A percentile compares a stretch with the other conserved stretches of the same genome.
These are phyloP conservation scores for Pangasius macronema DNA, from an alignment of 2,797 vertebrate genomes.

Conservation along the genomic window DNA sequence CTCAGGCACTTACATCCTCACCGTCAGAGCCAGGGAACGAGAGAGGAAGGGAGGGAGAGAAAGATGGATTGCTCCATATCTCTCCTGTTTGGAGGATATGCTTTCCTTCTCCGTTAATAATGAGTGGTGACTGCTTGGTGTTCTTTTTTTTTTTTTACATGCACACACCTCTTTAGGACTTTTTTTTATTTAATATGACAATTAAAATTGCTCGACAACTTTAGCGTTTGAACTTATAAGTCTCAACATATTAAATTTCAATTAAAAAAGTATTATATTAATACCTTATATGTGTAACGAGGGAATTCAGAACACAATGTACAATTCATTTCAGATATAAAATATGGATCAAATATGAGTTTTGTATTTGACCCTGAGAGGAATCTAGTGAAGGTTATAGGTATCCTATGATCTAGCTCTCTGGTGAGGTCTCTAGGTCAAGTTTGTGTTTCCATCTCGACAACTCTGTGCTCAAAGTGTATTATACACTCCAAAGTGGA, in stretches of 20 bases:
- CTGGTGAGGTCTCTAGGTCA: neutral
- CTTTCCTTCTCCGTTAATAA: constrained; percentile 55
- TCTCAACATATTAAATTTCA: neutral
- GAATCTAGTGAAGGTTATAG: neutral
- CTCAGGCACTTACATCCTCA: constrained; percentile 75
- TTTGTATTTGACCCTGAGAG: neutral
- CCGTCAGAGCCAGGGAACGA: constrained; percentile 51
- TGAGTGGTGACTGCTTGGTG: constrained; percentile 16
- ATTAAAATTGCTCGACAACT: neutral
- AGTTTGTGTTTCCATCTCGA: neutral
- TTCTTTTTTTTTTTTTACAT: neutral
- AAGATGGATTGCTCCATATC: constrained; percentile 73
- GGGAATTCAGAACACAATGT: neutral
- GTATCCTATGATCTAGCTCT: neutral
- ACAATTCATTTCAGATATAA: neutral
- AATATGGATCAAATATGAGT: neutral
- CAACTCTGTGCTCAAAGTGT: neutral
- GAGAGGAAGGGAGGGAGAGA: constrained; percentile 46
- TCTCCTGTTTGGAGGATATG: constrained; percentile 68
- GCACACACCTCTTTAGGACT: neutral
- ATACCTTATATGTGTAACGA: neutral
- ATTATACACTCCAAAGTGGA: neutral
- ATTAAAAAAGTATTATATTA: neutral
- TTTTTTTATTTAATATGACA: neutral
- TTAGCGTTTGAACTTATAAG: neutral